phyloP scores from a whole-genome alignment of 2,113 vertebrate genomes.

The Okapia johnstoni region DNA sequence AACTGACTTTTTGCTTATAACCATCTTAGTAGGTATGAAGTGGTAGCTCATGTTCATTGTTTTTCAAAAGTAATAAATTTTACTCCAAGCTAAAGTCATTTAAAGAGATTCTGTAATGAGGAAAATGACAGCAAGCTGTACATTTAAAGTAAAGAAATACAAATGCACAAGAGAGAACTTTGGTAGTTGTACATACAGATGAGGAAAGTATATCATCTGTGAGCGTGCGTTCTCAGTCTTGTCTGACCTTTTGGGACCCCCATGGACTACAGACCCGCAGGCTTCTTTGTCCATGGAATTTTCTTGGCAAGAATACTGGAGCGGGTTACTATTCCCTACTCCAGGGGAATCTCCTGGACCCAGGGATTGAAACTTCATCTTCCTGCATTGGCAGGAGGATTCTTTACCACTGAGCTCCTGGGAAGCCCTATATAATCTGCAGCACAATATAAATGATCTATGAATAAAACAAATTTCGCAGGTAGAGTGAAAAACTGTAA shows the following conservation, averaged over 20 bases:
- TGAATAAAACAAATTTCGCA: slow-evolving; percentile 89
- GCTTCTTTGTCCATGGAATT: neutral
- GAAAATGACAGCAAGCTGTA: neutral
- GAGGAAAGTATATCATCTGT: slow-evolving; percentile 40
- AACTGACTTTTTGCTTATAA: neutral
- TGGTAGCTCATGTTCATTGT: neutral
- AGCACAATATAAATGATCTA: slow-evolving; percentile 90
- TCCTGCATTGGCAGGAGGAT: neutral
- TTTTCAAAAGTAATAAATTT: neutral
- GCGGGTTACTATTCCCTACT: neutral
- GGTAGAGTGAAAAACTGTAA: slow-evolving; percentile 90
- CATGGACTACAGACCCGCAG: neutral
- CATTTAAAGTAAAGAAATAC: neutral
- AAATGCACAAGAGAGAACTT: neutral
- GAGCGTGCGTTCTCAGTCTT: neutral
- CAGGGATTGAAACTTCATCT: neutral
- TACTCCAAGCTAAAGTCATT: neutral
- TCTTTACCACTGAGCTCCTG: neutral
- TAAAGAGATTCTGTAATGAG: neutral
- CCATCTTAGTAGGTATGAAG: neutral
- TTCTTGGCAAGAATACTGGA: neutral
- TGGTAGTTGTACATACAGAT: slow-evolving; percentile 16
- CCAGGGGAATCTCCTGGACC: neutral
- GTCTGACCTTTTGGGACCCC: neutral
- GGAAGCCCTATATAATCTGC: slow-evolving; percentile 81